Evolutionary conservation across 92 coral and sea anemone species (phyloP), one percentile per base, ranked within the genome.

Genomic region (Phenganax subtilis): DNA sequence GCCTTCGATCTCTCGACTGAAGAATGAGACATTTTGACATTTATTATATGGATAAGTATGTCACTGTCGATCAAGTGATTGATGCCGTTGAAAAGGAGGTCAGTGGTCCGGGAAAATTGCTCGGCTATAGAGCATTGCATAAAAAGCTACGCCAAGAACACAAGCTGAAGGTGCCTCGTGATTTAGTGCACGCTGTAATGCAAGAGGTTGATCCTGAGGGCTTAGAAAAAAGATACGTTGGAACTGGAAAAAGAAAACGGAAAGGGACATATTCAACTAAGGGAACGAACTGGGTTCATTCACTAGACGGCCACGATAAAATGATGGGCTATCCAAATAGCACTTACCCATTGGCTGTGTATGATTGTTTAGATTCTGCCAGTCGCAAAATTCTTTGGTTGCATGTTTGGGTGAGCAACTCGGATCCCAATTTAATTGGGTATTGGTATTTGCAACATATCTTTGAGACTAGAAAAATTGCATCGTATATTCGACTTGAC

Each of bases 401-500:
- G 51, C 75, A n/a, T 30, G 47, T 70, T 12, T 70, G 75, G 75
- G 75, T 70, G 8, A 70, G 75, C 75, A 70, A 70, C 60, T 73
- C 58, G 9, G 80, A 75, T 55, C 80, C 80, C 9, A 51, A 37
- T 54, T 75, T 75, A 31, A 75, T 75, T 75, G 80, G 80, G 8
- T 54, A 54, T 54, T 52, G 61, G 80, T 54, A 75, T 75, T 53
- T 75, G 63, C 80, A 75, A 54, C 63, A 75, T 55, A 53, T 55
- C 57, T 55, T 53, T 52, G 64, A 75, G 80, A 75, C 80, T 54
- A 73, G 31, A 73, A 10, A 51, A 10, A 73, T 73, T 73, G 57
- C 78, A 54, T 75, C 80, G 17, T 75, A 75, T 28, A n/a, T 75
- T 12, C n/a, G 80, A 55, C 63, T 75, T 17, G 80, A 75, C 80